Base-by-base conservation (phyloP, 1,140 invertebrate species). In the Zaprionus africanus region DNA sequence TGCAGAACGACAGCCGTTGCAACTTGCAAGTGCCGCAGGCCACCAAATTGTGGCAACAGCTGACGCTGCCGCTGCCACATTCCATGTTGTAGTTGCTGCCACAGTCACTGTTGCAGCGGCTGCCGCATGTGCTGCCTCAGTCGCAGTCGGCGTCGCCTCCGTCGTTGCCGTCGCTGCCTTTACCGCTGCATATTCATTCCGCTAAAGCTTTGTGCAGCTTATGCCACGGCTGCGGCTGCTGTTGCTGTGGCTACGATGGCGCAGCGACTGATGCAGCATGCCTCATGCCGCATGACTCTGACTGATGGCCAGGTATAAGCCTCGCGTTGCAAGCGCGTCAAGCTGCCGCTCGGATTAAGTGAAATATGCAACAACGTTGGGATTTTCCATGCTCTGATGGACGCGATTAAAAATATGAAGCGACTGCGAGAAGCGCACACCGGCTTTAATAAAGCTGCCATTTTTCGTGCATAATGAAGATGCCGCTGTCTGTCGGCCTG, bases 1-100 rank as follows among this genome's bases (percentile, higher is more conserved):
- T 57, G 54, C n/a, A 38, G 19, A 24, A 12, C 17, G 22, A 12
- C 46, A 31, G 46, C 57, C 43, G 49, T 28, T 41, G 63, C 71
- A 56, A 46, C 34, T 36, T 22, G 62, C 22, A 46, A 46, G 41
- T 51, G 64, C 72, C 66, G 68, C 81, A 66, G 56, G 73, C 81
- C 81, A 84, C 81, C 80, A 84, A 84, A 84, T 84, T 84, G 78
- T 85, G 81, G 81, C 74, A 70, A 57, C 81, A 84, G 61, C 81
- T 84, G 80, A 57, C 65, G 63, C 19, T 60, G 61, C 31, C 26
- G 12, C 61, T 46, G 60, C 49, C 9, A 11, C 31, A 22, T 22
- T 22, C 22, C 22, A 1, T 22, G 22, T 22, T 22, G 22, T 22
- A 31, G 28, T 31, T 9, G 68, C 81, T 81, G 80, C 49, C 24